Conservation (phyloP, 2,888 invertebrate genomes). For the Scaptomyza cyrtandrae region DNA sequence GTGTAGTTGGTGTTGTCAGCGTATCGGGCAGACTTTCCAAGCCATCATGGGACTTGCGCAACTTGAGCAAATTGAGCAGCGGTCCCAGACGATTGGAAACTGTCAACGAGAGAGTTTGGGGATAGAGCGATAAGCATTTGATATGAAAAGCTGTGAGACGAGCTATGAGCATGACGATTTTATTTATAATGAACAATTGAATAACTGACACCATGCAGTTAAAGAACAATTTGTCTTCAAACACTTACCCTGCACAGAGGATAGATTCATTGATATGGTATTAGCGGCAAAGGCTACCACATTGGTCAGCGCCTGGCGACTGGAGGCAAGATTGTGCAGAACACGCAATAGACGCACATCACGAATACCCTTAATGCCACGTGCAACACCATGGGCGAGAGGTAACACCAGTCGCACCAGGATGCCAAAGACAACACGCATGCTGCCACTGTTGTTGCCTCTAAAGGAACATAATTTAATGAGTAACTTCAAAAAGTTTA, state of each 20-base stretch:
- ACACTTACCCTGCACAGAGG: constrained; percentile 83
- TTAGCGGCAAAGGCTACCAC: constrained; percentile 84
- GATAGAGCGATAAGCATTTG: constrained; percentile 33
- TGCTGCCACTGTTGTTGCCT: constrained; percentile 69
- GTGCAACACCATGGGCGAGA: constrained; percentile 82
- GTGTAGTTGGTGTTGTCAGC: constrained; percentile 43
- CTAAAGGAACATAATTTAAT: constrained; percentile 10
- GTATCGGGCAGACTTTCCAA: constrained; percentile 81
- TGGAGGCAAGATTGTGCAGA: constrained; percentile 79
- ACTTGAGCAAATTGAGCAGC: constrained; percentile 82
- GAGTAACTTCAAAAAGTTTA: neutral
- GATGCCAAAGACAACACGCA: constrained; percentile 82
- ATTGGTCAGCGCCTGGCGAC: constrained; percentile 82
- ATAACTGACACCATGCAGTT: constrained; percentile 7
- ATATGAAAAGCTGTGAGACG: constrained; percentile 34
- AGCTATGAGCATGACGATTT: constrained; percentile 20
- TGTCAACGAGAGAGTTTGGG: constrained; percentile 46
- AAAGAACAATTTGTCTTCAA: neutral
- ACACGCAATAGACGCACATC: constrained; percentile 80
- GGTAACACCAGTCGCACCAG: constrained; percentile 83
- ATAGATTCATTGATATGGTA: constrained; percentile 83
- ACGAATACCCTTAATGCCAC: constrained; percentile 82
- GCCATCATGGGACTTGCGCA: constrained; percentile 79
- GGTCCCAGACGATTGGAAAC: constrained; percentile 83
- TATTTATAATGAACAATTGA: constrained; percentile 14